Conservation (phyloP, 92 coral and sea anemone genomes). For the Pocillopora grandis region DNA sequence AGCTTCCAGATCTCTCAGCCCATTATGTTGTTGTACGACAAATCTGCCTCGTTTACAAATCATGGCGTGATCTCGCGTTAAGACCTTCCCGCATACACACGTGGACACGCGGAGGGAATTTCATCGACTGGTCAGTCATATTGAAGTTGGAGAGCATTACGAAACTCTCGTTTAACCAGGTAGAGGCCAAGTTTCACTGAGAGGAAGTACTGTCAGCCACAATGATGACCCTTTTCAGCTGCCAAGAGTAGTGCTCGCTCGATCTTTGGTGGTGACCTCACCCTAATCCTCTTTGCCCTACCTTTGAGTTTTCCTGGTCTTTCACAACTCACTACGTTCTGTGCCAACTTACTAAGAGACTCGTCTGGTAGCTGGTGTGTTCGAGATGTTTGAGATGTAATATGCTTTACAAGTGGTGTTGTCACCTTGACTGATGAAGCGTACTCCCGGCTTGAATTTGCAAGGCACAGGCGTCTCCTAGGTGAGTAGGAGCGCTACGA, state of each 20-base stretch:
- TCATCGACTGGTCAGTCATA: too few species aligned
- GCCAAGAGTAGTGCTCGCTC: constrained; percentile 35
- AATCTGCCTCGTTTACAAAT: constrained; percentile 47
- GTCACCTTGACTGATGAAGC: constrained; percentile 37
- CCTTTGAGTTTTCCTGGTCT: constrained; percentile 39
- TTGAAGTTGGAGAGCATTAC: background rate
- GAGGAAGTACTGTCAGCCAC: constrained; percentile 51
- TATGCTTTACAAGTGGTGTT: constrained; percentile 38
- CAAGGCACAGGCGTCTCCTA: constrained; percentile 28
- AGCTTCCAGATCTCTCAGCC: constrained; percentile 44
- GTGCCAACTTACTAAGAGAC: constrained; percentile 31
- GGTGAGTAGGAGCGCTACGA: constrained; percentile 39
- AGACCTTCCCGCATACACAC: constrained; percentile 43
- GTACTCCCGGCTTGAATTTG: constrained; percentile 36
- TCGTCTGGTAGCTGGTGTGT: constrained; percentile 48
- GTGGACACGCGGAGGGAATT: constrained; percentile 7
- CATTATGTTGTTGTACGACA: constrained; percentile 15
- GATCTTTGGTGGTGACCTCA: constrained; percentile 31
- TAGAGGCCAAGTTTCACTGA: constrained; percentile 11
- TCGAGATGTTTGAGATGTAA: constrained; percentile 29
- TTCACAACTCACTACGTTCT: constrained; percentile 42
- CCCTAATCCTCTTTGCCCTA: constrained; percentile 22
- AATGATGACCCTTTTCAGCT: constrained; percentile 55
- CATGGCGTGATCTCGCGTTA: constrained; percentile 41
- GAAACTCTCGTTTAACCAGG: too few species aligned